Evolutionary conservation across 2,113 vertebrate species (phyloP), one percentile per base, ranked within the genome.

Genomic region (Melanostigma gelatinosum): DNA sequence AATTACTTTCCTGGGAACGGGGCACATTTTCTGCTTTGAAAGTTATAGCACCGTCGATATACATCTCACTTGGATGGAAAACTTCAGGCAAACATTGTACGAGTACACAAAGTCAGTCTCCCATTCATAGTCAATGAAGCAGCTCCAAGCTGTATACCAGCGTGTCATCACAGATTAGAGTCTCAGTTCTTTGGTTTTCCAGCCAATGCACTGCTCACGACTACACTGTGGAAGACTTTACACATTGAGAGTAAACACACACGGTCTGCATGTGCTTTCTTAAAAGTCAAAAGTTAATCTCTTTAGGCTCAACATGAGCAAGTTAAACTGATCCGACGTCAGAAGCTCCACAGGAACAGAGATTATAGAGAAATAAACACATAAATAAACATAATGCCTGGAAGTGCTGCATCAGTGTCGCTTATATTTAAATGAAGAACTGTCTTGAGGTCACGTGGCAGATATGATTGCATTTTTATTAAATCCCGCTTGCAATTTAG

Each of bases 121-220:
- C 82, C 77, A 84, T 86, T 79, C 80, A 78, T 88, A 84, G 85
- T 78, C 92, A 90, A 66, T 77, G 69, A 86, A 88, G 91, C 82
- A 74, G 75, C 88, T 80, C 71, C 66, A 40, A 82, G 90, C 82
- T 55, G 75, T 89, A 83, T 75, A 87, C 90, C 84, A 90, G 85
- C 77, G 82, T 83, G 89, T 88, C 90, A 87, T 84, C 82, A 57
- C 74, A 77, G 71, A 90, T 90, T 84, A 89, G 68, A 79, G 63
- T 81, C 58, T 87, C 82, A 79, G 42, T 76, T 82, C 75, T 75
- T 80, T 77, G 72, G 29, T 80, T 84, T 84, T 78, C 27, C 44
- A n/a, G 79, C 66, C 80, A 38, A 55, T 63, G 67, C 61, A 29
- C 48, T 60, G 64, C 73, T 64, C n/a, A 22, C 55, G 36, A 67